A percentile compares a stretch with the other conserved stretches of the same genome.
Evolutionary conservation across 2,888 invertebrate genomes (phyloP).

Genomic region (Drosophila algonquin): DNA sequence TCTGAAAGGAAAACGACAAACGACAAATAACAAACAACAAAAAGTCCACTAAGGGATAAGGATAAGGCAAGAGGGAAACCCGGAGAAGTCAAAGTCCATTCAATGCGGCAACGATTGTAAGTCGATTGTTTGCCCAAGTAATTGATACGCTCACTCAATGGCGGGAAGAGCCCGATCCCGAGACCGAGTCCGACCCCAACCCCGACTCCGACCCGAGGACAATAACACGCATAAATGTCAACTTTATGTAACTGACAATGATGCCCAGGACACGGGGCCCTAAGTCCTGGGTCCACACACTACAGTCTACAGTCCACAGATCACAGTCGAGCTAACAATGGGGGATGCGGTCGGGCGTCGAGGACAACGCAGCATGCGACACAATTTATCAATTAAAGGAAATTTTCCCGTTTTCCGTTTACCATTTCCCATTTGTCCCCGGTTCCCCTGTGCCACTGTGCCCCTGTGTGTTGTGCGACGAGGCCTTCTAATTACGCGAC

Average conservation of each 20-base stretch:
- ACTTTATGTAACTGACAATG: conserved; percentile 68
- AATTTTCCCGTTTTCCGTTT: conserved; percentile 29
- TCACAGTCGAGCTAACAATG: conserved; percentile 16
- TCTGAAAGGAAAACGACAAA: conserved; percentile 6
- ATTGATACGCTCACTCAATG: conserved; percentile 70
- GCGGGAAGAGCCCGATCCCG: conserved; percentile 20
- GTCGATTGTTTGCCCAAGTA: conserved; percentile 73
- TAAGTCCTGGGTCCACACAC: conserved; percentile 19
- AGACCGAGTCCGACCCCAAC: conserved; percentile 3
- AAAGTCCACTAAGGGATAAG: not conserved
- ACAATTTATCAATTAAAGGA: conserved; percentile 73
- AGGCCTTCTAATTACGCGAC: conserved; percentile 62
- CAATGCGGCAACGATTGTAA: conserved; percentile 48
- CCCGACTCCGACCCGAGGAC: conserved; percentile 29
- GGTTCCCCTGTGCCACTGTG: not conserved
- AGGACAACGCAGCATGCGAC: conserved; percentile 72
- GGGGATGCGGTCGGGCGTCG: conserved; percentile 42
- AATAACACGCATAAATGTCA: conserved; percentile 70
- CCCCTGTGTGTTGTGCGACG: conserved; percentile 5
- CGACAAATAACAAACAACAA: not conserved
- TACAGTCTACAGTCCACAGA: not conserved
- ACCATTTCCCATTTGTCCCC: conserved; percentile 7
- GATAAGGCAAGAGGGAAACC: conserved; percentile 23
- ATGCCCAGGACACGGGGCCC: conserved; percentile 29
- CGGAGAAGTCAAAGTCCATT: conserved; percentile 41